Base-by-base conservation (phyloP, 2,797 vertebrate genomes). In the Microctenopoma steveboyesi region DNA sequence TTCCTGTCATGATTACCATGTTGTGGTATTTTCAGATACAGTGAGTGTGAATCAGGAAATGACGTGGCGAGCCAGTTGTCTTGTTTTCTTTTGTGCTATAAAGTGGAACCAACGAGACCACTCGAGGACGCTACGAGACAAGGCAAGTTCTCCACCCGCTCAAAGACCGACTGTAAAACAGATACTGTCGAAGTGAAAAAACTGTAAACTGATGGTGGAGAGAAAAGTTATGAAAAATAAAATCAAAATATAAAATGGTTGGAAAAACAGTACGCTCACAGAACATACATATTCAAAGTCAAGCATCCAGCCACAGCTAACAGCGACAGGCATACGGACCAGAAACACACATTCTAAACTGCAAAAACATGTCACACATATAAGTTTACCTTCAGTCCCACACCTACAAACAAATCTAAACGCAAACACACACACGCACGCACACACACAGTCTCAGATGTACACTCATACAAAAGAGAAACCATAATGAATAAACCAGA, bases 61-160 rank as follows among this genome's bases (percentile, higher is more conserved):
- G 86, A 90, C 51, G 75, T 85, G 78, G 89, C 90, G 72, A 87
- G 88, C 84, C 86, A 90, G 82, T 87, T 85, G 81, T 91, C 81
- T 91, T 83, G 70, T 77, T 82, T 81, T 79, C 12, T 74, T 80
- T 89, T 92, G 86, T 92, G 90, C 89, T 92, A 85, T 92, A 76
- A 87, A 55, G 92, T 90, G 93, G 86, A 92, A 88, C 84, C 83
- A 82, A 90, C 85, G 62, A 90, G 90, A 92, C 91, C 88, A 85
- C 87, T 90, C 7, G 22, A 83, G 69, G 79, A 86, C 81, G n/a
- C 71, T 78, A 89, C 81, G 37, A 88, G 84, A 93, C 91, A 57
- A 50, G 86, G 88, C 92, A 86, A 90, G 83, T 69, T 82, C 80
- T 88, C 93, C 76, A 59, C 87, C 87, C 78, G 70, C 88, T 83